These are phyloP conservation scores for Adelphocoris suturalis DNA, from an alignment of 2,888 invertebrate species.

Conservation along the genomic window DNA sequence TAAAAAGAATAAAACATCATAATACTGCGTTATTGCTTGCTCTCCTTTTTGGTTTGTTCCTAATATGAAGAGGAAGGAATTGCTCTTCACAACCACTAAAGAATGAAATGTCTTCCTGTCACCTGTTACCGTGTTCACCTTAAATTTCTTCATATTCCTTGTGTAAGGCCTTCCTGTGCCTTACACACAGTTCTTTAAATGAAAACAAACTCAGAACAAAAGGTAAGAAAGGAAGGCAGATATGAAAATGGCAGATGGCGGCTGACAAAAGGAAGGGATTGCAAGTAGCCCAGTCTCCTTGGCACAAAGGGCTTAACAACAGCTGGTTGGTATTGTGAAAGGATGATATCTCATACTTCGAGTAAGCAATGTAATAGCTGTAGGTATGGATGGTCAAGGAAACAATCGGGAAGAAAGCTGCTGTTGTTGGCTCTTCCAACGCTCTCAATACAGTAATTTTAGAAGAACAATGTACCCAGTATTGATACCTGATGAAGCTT, in stretches of 20 bases:
- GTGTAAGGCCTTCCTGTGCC: too few species aligned
- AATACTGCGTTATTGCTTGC: too few species aligned
- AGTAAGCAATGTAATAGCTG: background rate
- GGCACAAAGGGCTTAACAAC: background rate
- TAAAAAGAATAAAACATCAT: too few species aligned
- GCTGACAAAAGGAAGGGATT: background rate
- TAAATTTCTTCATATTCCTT: too few species aligned
- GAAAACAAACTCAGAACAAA: background rate
- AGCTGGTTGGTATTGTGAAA: background rate
- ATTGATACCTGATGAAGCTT: background rate
- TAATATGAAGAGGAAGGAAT: too few species aligned
- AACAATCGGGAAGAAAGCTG: background rate
- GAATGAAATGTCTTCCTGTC: too few species aligned
- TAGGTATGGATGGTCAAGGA: background rate
- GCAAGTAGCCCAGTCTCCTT: constrained; percentile 18
- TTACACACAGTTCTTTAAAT: background rate
- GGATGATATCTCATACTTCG: background rate
- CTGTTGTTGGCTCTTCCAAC: background rate
- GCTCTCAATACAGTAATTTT: background rate
- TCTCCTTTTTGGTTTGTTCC: too few species aligned
- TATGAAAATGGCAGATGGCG: background rate
- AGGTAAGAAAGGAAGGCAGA: background rate
- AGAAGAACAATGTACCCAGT: background rate
- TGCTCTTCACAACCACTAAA: too few species aligned
- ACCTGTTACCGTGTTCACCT: too few species aligned